These are phyloP conservation scores for Scaptomyza montana DNA, from an alignment of 1,140 invertebrate genomes.

Conservation along the genomic window DNA sequence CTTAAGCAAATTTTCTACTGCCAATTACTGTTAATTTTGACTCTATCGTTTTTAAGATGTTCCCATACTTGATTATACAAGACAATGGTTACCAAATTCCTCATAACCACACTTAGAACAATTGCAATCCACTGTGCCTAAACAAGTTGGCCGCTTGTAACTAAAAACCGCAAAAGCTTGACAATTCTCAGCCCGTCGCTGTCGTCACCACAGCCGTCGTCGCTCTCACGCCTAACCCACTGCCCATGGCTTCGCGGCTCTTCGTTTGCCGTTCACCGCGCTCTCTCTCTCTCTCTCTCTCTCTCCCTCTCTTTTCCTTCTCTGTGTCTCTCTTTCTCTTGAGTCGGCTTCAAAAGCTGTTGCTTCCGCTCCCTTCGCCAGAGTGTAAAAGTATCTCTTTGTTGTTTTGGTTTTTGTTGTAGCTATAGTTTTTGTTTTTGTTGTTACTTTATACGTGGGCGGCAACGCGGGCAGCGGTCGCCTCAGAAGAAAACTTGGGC, in stretches of 20 bases:
- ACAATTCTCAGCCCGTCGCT: slow-evolving; percentile 36
- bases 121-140: slow-evolving; percentile 49
- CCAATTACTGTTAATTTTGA: not conserved
- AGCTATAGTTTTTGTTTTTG: slow-evolving; percentile 33
- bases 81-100: too few relatives aligned
- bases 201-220: slow-evolving; percentile 10
- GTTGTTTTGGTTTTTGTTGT: slow-evolving; percentile 33
- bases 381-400: slow-evolving; percentile 70
- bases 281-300: not conserved
- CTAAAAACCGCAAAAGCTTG: slow-evolving; percentile 79
- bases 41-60: not conserved
- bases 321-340: slow-evolving; percentile 1
- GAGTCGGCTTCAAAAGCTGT: slow-evolving; percentile 60
- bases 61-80: not conserved
- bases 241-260: slow-evolving; percentile 6
- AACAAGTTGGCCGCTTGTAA: slow-evolving; percentile 69
- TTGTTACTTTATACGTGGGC: slow-evolving; percentile 62
- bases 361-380: slow-evolving; percentile 59
- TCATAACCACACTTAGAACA: not conserved
- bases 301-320: not conserved
- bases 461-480: slow-evolving; percentile 50
- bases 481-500: slow-evolving; percentile 56
- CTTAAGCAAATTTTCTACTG: not conserved
- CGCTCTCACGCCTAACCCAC: slow-evolving; percentile 44
- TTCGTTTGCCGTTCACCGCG: slow-evolving; percentile 4